Percentiles rank a stretch among this genome's conserved stretches.
phyloP scores from a whole-genome alignment of 2,888 invertebrate species.

The Phalera bucephala region DNA sequence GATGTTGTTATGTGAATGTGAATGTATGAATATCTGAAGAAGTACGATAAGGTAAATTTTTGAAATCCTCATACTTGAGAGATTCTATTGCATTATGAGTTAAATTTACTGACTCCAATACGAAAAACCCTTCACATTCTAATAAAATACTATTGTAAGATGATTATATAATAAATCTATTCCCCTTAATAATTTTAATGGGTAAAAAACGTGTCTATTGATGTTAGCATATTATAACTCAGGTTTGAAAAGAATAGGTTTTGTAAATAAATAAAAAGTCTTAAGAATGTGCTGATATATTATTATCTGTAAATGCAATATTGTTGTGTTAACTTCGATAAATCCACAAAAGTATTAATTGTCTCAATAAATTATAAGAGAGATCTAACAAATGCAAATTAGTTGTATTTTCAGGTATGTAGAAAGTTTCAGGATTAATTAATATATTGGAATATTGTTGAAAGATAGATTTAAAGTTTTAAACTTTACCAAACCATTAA shows the following conservation, averaged over 20 bases:
- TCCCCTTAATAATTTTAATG: conserved; percentile 10
- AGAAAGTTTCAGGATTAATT: conserved; percentile 14
- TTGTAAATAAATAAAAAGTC: conserved; percentile 5
- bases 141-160: conserved; percentile 1
- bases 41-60: background rate
- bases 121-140: background rate
- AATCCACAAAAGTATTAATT: conserved; percentile 10
- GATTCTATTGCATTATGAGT: conserved; percentile 11
- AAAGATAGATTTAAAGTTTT: conserved; percentile 21
- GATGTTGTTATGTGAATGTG: too few relatives aligned
- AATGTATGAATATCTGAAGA: too few relatives aligned
- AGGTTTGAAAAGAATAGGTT: conserved; percentile 19
- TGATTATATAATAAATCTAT: conserved; percentile 21
- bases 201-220: conserved; percentile 7
- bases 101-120: conserved; percentile 8
- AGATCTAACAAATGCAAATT: conserved; percentile 20
- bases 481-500: conserved; percentile 15
- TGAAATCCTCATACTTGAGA: background rate
- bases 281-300: conserved; percentile 2
- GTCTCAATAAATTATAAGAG: conserved; percentile 20
- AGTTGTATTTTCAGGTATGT: conserved; percentile 10
- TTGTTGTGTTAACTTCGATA: conserved; percentile 15
- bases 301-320: conserved; percentile 25
- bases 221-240: conserved; percentile 12
- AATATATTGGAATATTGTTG: conserved; percentile 12